Evolutionary conservation across 1,140 invertebrate species (phyloP).

Genomic region (Drosophila pallidifrons): DNA sequence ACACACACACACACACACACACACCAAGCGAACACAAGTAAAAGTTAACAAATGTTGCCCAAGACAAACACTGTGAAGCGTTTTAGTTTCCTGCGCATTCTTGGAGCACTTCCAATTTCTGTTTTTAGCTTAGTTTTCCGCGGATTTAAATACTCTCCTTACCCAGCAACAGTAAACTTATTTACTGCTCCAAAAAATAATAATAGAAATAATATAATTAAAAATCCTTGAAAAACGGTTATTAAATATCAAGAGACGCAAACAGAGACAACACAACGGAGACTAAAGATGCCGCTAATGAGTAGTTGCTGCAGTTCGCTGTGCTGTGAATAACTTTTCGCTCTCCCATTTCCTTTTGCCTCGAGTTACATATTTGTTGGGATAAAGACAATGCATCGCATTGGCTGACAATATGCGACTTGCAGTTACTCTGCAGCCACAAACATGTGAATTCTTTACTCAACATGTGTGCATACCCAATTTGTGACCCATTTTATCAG

Average conservation of each 20-base stretch:
- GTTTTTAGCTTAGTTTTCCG: conserved; percentile 11
- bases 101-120: conserved; percentile 39
- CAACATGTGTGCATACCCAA: not conserved
- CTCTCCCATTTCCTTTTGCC: not conserved
- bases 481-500: not conserved
- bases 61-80: conserved; percentile 62
- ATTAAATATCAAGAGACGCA: not conserved
- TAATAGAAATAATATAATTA: conserved; percentile 7
- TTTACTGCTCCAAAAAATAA: not conserved
- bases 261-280: too few species aligned
- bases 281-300: not conserved
- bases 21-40: conserved; percentile 9
- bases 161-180: not conserved
- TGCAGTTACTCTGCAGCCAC: not conserved
- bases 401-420: not conserved
- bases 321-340: not conserved
- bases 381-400: not conserved
- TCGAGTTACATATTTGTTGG: not conserved
- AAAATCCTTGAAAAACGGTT: not conserved
- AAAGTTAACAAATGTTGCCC: conserved; percentile 49
- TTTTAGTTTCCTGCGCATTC: conserved; percentile 35
- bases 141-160: conserved; percentile 23
- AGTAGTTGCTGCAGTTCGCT: not conserved
- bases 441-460: not conserved
- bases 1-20: conserved; percentile 33